Evolutionary conservation across 2,888 invertebrate genomes (phyloP), one percentile per base, ranked within the genome.

Genomic region (Buathra laborator): DNA sequence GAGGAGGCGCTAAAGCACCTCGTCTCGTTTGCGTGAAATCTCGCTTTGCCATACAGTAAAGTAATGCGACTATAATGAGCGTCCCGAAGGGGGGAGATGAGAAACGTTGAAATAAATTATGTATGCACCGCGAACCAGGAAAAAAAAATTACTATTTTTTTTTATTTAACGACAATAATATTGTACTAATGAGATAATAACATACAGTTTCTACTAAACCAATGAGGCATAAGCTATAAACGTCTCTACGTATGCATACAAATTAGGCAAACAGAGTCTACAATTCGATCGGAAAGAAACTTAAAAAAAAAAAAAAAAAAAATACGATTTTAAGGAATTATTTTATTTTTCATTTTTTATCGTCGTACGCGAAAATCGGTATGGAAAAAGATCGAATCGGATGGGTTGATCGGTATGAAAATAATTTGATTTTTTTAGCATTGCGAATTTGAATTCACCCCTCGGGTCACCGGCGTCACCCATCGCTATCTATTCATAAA

Each of bases 1-100:
- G 14, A 32, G 46, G 70, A 79, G 70, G 46, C 43, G 44, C 66
- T 32, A 62, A 46, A 71, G 43, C 67, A 29, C 24, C 66, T 51
- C 53, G 64, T 59, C 80, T 76, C 80, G 53, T 84, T 76, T 62
- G 48, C 74, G 59, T 56, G 59, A 68, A 44, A 48, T 64, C 59
- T 68, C 53, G 48, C 48, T 81, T 48, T 48, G 64, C 29, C 48
- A 32, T 16, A 46, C 24, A 32, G 62, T 64, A 75, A 75, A 75
- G 62, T 64, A 75, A 62, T 62, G 29, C 64, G 64, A 75, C 48
- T 48, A 64, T 75, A 59, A 64, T 48, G 46, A 75, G 74, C 37
- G 48, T 32, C 74, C 32, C 4, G 62, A 32, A 51, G 51, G 66
- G 48, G 12, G 66, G 29, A 19, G 76, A 46, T 76, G 75, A 53